Evolutionary conservation across 2,113 vertebrate species (phyloP), one percentile per base, ranked within the genome.

Genomic region (Athene cunicularia): DNA sequence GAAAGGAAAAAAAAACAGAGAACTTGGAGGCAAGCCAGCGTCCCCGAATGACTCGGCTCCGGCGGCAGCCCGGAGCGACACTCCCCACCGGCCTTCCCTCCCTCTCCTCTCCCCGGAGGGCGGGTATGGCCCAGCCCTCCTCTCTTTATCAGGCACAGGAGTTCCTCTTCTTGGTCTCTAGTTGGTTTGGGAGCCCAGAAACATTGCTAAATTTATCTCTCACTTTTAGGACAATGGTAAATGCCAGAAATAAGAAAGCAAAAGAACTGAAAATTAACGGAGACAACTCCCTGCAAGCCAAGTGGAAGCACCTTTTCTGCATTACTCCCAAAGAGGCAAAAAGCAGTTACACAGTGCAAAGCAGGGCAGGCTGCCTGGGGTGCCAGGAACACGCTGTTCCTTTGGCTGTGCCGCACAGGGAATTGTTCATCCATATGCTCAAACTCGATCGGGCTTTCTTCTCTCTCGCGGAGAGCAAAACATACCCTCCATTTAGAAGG

Each of bases 21-120:
- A 62, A 80, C 73, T 92, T 94, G 94, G 96, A 79, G 43, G 83
- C 60, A 53, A 91, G 97, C 97, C 97, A 95, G 95, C 85, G 97
- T 97, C 97, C 96, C 88, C 45, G 60, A 96, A 97, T 97, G 97
- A 98, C 97, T 95, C 96, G 4, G 18, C 91, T 91, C 24, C 28
- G 93, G 60, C 28, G 52, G 96, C 97, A 60, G 82, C 83, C 63
- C 20, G 3, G 43, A 92, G 62, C 66, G 62, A 75, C 53, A 21
- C 76, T 85, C 83, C 77, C 88, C 63, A 23, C 24, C 43, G 3
- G 67, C 68, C 35, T 43, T 21, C 45, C 85, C 71, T 76, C 91
- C 80, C 62, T 47, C 71, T 80, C 37, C 71, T 92, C 86, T 86
- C 81, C 80, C 45, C 15, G 33, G 77, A 64, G 92, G 86, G 76